Evolutionary conservation across 2,888 invertebrate genomes (phyloP), one percentile per base, ranked within the genome.

Genomic region (Drosophila prolongata): DNA sequence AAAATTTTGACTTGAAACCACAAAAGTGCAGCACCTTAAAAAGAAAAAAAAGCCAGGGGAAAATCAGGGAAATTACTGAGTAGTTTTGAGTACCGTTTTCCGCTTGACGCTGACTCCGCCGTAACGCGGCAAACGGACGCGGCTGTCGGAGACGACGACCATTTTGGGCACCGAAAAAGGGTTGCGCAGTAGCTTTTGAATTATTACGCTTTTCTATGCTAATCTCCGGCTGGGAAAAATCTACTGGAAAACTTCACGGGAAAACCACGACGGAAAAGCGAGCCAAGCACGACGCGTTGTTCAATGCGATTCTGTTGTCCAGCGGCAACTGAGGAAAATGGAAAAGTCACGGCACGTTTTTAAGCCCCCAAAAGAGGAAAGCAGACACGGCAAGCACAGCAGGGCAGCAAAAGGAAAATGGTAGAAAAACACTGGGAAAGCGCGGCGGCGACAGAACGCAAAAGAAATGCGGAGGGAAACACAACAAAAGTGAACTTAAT

Each of bases 121-220:
- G 59, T 90, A 89, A 64, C 89, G 91, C 74, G 89, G 85, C 71
- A 91, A 77, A 55, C 90, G 90, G 66, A 90, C 80, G 6, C 91
- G 90, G 77, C 76, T 91, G 66, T 91, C 90, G 57, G 90, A 89
- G 47, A 91, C 90, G 82, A 90, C 91, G 80, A 90, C 91, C 91
- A 91, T 91, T 73, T 86, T 85, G 76, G 77, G 75, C 78, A 80
- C 66, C 65, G 62, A 49, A 37, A 79, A 78, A 35, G 67, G 34
- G 69, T 68, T 84, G 60, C 76, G 77, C 62, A 79, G 77, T 82
- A 89, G 61, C 14, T 73, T 88, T 76, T 80, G 72, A 86, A 87
- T 85, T 79, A 69, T 80, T 77, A 53, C 70, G 53, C 52, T 49
- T 66, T 75, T 66, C 27, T 46, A 19, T 65, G 46, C 53, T 14